These are phyloP conservation scores for Acrocephalus kingi DNA, from an alignment of 2,113 vertebrate genomes.

Conservation along the genomic window DNA sequence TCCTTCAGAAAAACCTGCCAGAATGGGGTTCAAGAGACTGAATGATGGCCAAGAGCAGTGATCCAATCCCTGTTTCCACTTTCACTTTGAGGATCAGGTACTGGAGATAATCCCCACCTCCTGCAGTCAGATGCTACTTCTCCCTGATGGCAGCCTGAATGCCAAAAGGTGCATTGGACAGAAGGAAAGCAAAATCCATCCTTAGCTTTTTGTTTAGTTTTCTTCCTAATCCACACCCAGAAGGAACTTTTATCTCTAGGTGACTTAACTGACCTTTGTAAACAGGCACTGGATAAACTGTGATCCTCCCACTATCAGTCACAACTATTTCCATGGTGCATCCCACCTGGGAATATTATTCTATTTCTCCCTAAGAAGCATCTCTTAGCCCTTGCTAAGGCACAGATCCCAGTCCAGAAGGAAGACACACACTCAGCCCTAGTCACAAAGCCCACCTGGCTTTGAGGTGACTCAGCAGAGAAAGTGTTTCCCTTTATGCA, in stretches of 20 bases:
- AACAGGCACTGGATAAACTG: not conserved
- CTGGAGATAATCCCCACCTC: not conserved
- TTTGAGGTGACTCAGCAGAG: not conserved
- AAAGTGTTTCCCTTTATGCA: not conserved
- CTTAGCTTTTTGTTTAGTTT: not conserved
- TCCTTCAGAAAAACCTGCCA: not conserved
- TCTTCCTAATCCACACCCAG: not conserved
- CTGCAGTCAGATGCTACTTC: not conserved
- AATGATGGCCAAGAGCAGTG: not conserved
- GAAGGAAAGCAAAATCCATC: not conserved
- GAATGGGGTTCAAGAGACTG: not conserved
- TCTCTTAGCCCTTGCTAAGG: not conserved
- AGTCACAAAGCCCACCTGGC: not conserved
- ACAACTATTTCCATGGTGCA: not conserved
- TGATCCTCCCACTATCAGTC: not conserved
- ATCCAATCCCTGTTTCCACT: not conserved
- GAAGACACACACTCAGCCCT: not conserved
- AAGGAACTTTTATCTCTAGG: not conserved
- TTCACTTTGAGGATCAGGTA: not conserved
- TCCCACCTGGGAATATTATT: not conserved
- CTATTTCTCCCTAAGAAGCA: not conserved
- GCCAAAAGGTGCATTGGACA: not conserved
- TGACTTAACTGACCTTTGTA: not conserved
- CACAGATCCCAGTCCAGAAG: not conserved
- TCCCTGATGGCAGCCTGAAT: not conserved